Evolutionary conservation across 2,797 vertebrate genomes (phyloP).

Genomic region (Tadarida brasiliensis): DNA sequence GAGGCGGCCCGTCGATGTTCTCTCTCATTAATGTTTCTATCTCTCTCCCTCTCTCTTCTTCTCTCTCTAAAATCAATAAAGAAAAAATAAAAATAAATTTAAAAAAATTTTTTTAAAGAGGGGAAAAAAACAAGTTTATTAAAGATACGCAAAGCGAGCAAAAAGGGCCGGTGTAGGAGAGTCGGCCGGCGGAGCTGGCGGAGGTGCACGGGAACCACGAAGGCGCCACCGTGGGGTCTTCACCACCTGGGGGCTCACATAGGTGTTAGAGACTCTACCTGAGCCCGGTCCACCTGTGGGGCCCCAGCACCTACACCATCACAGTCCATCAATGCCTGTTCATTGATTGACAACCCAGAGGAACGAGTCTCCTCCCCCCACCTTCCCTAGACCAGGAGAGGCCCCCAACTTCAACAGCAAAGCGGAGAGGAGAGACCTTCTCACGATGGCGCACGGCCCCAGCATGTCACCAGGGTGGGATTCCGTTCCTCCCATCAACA

Average conservation of each 20-base stretch:
- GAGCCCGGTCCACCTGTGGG: accelerated
- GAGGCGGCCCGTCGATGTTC: too few relatives aligned
- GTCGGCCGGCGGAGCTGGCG: accelerated
- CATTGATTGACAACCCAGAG: not conserved
- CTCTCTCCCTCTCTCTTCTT: too few relatives aligned
- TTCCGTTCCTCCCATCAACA: conserved; percentile 55
- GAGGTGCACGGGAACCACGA: not conserved
- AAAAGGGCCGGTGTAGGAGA: not conserved
- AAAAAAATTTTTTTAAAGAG: not conserved
- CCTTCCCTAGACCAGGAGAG: not conserved
- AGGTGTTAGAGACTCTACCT: not conserved
- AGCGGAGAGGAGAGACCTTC: not conserved
- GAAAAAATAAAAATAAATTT: too few relatives aligned
- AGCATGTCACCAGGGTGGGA: conserved; percentile 30
- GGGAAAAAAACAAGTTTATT: not conserved
- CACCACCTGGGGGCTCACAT: too few relatives aligned
- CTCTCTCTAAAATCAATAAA: too few relatives aligned
- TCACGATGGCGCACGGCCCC: not conserved
- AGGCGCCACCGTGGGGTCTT: accelerated
- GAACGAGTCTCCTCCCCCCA: too few relatives aligned
- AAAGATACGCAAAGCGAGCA: not conserved
- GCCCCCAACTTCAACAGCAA: not conserved
- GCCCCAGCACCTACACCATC: not conserved
- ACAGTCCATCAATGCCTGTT: not conserved
- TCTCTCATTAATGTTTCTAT: too few relatives aligned